Evolutionary conservation across 2,113 vertebrate species (phyloP), one percentile per base, ranked within the genome.

Genomic region (Aleadryas rufinucha): DNA sequence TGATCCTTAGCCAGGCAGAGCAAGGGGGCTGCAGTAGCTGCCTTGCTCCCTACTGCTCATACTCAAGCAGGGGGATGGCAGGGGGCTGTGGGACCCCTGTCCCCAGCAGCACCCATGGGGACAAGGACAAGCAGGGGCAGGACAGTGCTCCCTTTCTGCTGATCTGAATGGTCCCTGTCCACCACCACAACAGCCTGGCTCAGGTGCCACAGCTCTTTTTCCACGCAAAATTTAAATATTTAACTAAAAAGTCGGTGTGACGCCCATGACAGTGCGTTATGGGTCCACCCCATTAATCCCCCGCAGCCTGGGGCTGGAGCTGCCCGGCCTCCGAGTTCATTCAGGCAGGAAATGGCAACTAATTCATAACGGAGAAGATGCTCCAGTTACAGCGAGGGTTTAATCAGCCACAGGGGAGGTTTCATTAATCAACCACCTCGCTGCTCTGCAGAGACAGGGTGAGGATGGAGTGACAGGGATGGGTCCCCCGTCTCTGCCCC

Each of bases 331-430:
- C 89, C 0, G 1, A 86, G 75, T 26, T 85, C 63, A 80, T 61
- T 93, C 77, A 75, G 52, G 86, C 81, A 89, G 68, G 69, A 94
- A 88, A 72, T 18, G 23, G 71, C n/a, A 95, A 84, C 84, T 59
- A 81, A 94, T 84, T 72, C 84, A 88, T 54, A 78, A 86, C 41
- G 0, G 30, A 78, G 68, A 83, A 88, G 90, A 75, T n/a, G 71
- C 72, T 90, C 87, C 70, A 74, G 84, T 71, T 86, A 72, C 9
- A 21, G 57, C 0, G 4, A 87, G 78, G 37, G 44, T 94, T 96
- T 72, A 84, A 91, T 91, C 49, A 72, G 76, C 16, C n/a, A 56
- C 8, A 1, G 42, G 31, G 17, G 49, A 86, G 82, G 56, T 81
- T 84, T 69, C 78, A 79, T 92, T 95, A 78, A 94, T 89, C 87